Evolutionary conservation across 2,888 invertebrate genomes (phyloP).

Genomic region (Erynnis tages): DNA sequence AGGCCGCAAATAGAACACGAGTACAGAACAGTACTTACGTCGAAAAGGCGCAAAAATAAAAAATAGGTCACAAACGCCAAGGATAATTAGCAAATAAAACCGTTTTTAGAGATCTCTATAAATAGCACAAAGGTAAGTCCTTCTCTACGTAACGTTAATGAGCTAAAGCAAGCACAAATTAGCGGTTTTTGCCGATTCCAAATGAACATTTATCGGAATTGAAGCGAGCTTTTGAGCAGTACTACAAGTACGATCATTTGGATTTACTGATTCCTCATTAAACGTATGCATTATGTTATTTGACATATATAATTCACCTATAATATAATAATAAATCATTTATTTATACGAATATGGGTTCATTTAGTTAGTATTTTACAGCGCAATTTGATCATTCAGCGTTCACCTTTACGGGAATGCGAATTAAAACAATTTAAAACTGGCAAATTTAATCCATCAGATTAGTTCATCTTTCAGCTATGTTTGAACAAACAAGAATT

Average conservation of each 20-base stretch:
- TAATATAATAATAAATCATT: too few species aligned
- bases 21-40: background rate
- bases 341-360: too few species aligned
- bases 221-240: background rate
- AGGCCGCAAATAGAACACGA: too few species aligned
- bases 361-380: too few species aligned
- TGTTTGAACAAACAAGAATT: background rate
- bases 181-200: slow-evolving; percentile 11
- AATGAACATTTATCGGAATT: slow-evolving; percentile 11
- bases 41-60: background rate
- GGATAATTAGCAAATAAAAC: slow-evolving; percentile 17
- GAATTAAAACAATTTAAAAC: too few species aligned
- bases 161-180: slow-evolving; percentile 16
- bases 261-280: too few species aligned
- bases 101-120: slow-evolving; percentile 2
- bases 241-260: background rate
- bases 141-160: slow-evolving; percentile 5
- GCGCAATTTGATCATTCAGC: too few species aligned
- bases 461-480: slow-evolving; percentile 5
- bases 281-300: too few species aligned
- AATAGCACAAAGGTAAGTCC: slow-evolving; percentile 1
- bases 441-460: too few species aligned
- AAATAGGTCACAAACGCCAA: slow-evolving; percentile 1
- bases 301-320: too few species aligned
- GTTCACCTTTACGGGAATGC: too few species aligned